Percentiles rank a stretch among this genome's conserved stretches.
Evolutionary conservation across 2,888 invertebrate species (phyloP).

Genomic region (Drosophila suboccidentalis): DNA sequence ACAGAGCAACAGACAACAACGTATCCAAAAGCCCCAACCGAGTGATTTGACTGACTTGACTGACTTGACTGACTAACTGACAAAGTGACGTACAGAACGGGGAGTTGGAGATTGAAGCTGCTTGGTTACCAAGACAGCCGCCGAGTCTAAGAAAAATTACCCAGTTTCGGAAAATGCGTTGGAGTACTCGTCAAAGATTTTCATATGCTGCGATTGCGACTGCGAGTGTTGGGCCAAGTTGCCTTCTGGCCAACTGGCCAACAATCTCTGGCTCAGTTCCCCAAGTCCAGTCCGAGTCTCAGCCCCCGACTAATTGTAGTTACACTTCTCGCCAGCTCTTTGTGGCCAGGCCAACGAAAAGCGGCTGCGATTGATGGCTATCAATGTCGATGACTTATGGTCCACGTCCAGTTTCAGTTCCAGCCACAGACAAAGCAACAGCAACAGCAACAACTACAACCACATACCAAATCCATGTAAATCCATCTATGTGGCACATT

Average conservation of each 20-base stretch:
- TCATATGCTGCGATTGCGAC: constrained; percentile 51
- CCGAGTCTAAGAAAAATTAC: constrained; percentile 68
- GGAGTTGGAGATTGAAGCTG: constrained; percentile 23
- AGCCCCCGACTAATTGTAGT: constrained; percentile 76
- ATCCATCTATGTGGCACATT: constrained; percentile 72
- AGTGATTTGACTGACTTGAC: constrained; percentile 1
- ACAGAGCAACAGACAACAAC: constrained; percentile 47
- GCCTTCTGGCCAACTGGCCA: constrained; percentile 49
- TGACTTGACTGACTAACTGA: constrained; percentile 21
- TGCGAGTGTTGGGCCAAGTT: constrained; percentile 33
- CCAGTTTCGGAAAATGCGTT: constrained; percentile 78
- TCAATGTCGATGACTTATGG: constrained; percentile 79
- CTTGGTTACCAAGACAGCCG: constrained; percentile 65
- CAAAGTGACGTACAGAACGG: constrained; percentile 64
- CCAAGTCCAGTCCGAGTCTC: constrained; percentile 4
- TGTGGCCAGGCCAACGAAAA: constrained; percentile 62
- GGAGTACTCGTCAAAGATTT: constrained; percentile 71
- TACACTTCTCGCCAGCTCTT: constrained; percentile 69
- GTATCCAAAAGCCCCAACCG: constrained; percentile 39
- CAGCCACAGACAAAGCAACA: constrained; percentile 13
- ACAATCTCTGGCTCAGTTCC: constrained; percentile 21
- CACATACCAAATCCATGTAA: constrained; percentile 45
- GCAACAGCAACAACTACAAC: constrained; percentile 2
- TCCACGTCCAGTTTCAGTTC: constrained; percentile 43
- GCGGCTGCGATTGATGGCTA: constrained; percentile 77